Conservation (phyloP, 2,113 vertebrate genomes). For the Egretta garzetta region DNA sequence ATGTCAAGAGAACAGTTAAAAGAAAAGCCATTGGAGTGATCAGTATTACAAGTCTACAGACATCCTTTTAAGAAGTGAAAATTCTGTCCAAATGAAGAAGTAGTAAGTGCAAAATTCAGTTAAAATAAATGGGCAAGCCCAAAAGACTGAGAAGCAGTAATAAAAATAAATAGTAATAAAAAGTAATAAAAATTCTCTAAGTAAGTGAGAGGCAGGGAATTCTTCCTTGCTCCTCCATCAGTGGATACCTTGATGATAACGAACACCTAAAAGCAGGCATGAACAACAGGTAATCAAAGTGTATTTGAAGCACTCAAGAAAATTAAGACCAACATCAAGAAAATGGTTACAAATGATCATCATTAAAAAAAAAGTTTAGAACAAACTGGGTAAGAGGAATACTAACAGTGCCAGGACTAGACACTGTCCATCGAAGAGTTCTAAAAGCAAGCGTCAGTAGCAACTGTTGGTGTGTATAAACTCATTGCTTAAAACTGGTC, state of each 20-base stretch:
- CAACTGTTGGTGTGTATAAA: not conserved
- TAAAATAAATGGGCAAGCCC: not conserved
- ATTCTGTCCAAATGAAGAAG: not conserved
- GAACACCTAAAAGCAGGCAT: not conserved
- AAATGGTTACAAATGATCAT: not conserved
- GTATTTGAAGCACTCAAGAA: not conserved
- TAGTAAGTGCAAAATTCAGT: not conserved
- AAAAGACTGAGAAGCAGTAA: not conserved
- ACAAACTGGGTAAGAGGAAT: not conserved
- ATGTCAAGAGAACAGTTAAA: not conserved
- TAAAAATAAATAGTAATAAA: no score
- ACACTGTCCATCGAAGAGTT: not conserved
- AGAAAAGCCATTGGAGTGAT: not conserved
- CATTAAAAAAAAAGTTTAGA: not conserved
- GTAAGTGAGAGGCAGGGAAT: not conserved
- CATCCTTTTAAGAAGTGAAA: not conserved
- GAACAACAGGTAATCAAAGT: not conserved
- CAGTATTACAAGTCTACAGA: not conserved
- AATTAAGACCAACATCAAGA: not conserved
- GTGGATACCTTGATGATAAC: not conserved
- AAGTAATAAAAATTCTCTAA: not conserved
- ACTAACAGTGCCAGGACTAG: not conserved
- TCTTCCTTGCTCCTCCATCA: not conserved
- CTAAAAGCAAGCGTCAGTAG: not conserved
- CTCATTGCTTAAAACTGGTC: not conserved